Conservation (phyloP, 2,113 vertebrate species). For the Ginglymostoma cirratum region DNA sequence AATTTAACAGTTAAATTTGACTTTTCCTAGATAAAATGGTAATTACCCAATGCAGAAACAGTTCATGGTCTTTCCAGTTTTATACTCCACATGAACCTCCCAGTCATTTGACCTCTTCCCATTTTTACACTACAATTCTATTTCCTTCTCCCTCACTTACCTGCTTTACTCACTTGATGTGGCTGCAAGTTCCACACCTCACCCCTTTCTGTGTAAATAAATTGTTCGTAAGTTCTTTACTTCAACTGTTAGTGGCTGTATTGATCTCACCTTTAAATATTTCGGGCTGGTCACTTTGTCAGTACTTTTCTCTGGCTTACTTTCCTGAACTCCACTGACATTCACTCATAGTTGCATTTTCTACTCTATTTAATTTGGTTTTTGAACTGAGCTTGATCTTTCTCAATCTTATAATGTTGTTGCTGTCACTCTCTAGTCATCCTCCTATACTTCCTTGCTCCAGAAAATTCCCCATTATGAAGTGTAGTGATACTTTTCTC, state of each 20-base stretch:
- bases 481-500: too few species aligned
- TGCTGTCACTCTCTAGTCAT: too few species aligned
- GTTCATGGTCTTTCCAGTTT: background rate
- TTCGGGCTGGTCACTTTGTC: background rate
- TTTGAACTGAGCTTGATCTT: too few species aligned
- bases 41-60: background rate
- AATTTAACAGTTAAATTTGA: background rate
- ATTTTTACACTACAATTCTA: background rate
- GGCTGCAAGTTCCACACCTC: background rate
- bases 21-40: background rate
- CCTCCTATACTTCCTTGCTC: too few species aligned
- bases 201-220: background rate
- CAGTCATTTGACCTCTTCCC: background rate
- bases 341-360: too few species aligned
- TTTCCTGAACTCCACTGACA: too few species aligned
- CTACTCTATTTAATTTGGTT: too few species aligned
- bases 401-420: too few species aligned
- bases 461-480: too few species aligned
- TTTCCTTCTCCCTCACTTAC: background rate
- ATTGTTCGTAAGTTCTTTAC: background rate
- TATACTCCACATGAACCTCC: too few species aligned
- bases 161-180: background rate
- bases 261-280: background rate
- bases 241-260: background rate
- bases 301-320: too few species aligned